A percentile compares a stretch with the other conserved stretches of the same genome.
Conservation (phyloP, 1,140 invertebrate species). For the Danaus plexippus region DNA sequence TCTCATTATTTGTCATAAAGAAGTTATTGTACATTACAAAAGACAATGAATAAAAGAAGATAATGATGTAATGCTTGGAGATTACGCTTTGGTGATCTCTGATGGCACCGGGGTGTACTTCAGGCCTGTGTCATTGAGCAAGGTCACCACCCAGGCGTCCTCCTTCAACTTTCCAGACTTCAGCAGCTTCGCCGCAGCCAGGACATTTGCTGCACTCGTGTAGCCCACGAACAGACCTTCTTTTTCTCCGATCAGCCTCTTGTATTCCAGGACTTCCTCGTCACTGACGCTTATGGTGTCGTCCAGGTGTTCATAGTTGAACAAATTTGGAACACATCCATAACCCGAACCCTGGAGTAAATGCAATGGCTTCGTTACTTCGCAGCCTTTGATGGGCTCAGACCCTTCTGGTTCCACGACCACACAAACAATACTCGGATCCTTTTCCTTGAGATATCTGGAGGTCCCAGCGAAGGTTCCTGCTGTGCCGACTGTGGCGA, state of each 20-base stretch:
- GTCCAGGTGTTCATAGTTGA: constrained; percentile 48
- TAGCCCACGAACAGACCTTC: constrained; percentile 63
- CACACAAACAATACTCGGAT: constrained; percentile 42
- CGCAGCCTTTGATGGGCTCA: constrained; percentile 47
- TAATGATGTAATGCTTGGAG: too few relatives aligned
- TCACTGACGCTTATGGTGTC: constrained; percentile 48
- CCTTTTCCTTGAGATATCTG: constrained; percentile 55
- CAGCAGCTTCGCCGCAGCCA: constrained; percentile 52
- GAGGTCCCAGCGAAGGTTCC: constrained; percentile 54
- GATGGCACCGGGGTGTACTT: constrained; percentile 40
- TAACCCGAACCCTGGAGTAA: constrained; percentile 61
- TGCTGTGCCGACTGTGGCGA: constrained; percentile 55
- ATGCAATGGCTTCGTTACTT: constrained; percentile 57
- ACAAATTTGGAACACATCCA: constrained; percentile 52
- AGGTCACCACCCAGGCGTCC: constrained; percentile 57
- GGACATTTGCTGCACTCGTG: constrained; percentile 57
- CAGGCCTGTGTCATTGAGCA: constrained; percentile 53
- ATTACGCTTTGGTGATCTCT: constrained; percentile 4
- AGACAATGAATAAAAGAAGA: too few relatives aligned
- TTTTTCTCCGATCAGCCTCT: constrained; percentile 49
- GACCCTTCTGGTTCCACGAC: constrained; percentile 55
- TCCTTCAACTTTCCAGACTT: constrained; percentile 42
- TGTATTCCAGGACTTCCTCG: constrained; percentile 52
- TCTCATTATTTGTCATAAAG: too few relatives aligned
- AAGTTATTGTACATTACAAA: too few relatives aligned